phyloP scores from a whole-genome alignment of 2,888 invertebrate genomes.

The Euproctis similis region DNA sequence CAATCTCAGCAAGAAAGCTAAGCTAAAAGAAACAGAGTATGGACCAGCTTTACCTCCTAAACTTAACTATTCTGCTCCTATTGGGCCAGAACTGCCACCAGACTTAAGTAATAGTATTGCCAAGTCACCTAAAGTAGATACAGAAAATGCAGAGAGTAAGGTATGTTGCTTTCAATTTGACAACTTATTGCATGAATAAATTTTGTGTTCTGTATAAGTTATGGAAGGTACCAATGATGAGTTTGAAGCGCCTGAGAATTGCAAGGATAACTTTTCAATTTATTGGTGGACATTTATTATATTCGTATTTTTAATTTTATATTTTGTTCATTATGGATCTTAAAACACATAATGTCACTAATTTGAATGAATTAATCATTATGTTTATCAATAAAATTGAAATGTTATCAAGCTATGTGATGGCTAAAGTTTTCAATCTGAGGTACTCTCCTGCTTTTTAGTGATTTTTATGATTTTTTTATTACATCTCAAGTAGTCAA shows the following conservation, averaged over 20 bases:
- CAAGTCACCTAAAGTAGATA: constrained; percentile 25
- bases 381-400: constrained; percentile 29
- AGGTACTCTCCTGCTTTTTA: no score
- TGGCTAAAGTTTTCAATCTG: constrained; percentile 74
- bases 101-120: constrained; percentile 22
- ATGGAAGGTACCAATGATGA: constrained; percentile 46
- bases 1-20: constrained; percentile 39
- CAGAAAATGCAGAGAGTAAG: constrained; percentile 11
- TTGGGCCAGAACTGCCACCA: constrained; percentile 59
- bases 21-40: constrained; percentile 42
- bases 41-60: constrained; percentile 54
- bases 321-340: constrained; percentile 28
- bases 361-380: constrained; percentile 14
- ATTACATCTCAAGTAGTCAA: no score
- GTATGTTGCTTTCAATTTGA: no score
- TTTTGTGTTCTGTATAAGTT: no score
- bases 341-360: constrained; percentile 20
- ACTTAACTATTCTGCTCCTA: constrained; percentile 48
- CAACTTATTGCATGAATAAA: no score
- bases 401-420: constrained; percentile 45
- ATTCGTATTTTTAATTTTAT: constrained; percentile 24
- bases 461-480: no score
- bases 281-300: constrained; percentile 18
- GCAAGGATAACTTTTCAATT: constrained; percentile 36
- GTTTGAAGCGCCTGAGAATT: constrained; percentile 37